Evolutionary conservation across 2,888 invertebrate genomes (phyloP).

Genomic region (Dryobota labecula): DNA sequence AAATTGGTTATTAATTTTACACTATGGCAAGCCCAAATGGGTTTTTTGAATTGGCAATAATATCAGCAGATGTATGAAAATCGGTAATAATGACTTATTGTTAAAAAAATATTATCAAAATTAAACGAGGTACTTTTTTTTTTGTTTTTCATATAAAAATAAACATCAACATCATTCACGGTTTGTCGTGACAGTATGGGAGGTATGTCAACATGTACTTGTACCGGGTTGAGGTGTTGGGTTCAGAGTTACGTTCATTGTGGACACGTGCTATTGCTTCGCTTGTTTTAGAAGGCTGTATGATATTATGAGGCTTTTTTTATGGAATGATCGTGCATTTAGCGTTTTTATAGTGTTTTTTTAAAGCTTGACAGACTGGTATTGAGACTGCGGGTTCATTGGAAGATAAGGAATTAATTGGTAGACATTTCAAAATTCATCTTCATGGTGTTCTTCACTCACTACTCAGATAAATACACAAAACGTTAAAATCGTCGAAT

Average conservation of each 20-base stretch:
- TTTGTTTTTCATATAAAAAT: constrained; percentile 81
- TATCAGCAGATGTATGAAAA: not conserved
- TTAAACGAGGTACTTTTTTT: constrained; percentile 63
- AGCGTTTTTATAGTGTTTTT: not conserved
- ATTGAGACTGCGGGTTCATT: not conserved
- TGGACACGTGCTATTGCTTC: constrained; percentile 62
- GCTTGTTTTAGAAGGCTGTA: constrained; percentile 54
- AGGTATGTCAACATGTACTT: constrained; percentile 78
- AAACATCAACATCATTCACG: constrained; percentile 74
- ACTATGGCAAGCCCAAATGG: not conserved
- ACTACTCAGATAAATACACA: not conserved
- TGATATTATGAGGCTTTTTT: constrained; percentile 16
- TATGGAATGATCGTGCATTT: not conserved
- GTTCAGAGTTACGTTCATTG: constrained; percentile 60
- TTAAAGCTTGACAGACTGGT: not conserved
- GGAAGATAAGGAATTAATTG: not conserved
- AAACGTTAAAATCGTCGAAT: not conserved
- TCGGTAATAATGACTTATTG: constrained; percentile 13
- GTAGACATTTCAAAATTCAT: constrained; percentile 14
- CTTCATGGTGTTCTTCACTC: constrained; percentile 5
- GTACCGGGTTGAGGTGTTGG: constrained; percentile 69
- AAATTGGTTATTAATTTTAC: not conserved
- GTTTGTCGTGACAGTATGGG: constrained; percentile 79
- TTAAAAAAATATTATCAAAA: constrained; percentile 31
- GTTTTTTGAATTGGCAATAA: not conserved